Evolutionary conservation across 2,888 invertebrate species (phyloP), one percentile per base, ranked within the genome.

Genomic region (Idaea aversata): DNA sequence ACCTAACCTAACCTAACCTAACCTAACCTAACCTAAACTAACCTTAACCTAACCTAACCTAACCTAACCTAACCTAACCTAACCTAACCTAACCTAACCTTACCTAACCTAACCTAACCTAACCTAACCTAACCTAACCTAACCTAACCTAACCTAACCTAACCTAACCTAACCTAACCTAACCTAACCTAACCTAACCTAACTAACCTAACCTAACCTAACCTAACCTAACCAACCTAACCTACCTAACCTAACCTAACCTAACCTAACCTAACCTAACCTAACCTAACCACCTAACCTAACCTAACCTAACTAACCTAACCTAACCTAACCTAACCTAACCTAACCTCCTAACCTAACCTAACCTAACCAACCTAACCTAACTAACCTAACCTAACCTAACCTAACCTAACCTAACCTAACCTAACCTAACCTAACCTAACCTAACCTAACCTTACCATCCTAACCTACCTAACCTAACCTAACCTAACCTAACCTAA

Each of bases 401-500:
- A 64, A 65, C 64, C 64, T 64, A 63, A 63, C 63, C 63, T 63
- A 63, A 69, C 67, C 71, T 66, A 69, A 71, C 69, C 71, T 69
- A 67, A 72, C 68, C 72, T 72, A 72, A 70, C 72, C 70, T 70
- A 70, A 70, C 70, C 70, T 70, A 70, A 70, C 70, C 70, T 70
- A 68, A 70, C 69, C 70, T 68, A 74, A 70, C 70, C 70, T 66
- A 71, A 70, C 70, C 69, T 68, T 67, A 70, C 70, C 70, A 68
- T 70, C 70, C 71, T 71, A 70, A 71, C 71, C 70, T 70, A 70
- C 70, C 70, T 66, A 71, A 70, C 70, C 69, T 69, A 68, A 70
- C 70, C 70, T 68, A 68, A 72, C 70, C 71, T 71, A 70, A 71
- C 71, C 70, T 70, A 70, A 73, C 70, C 72, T 72, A 72, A 73